Evolutionary conservation across 2,888 invertebrate species (phyloP).

Genomic region (Pristionchus japonicus): DNA sequence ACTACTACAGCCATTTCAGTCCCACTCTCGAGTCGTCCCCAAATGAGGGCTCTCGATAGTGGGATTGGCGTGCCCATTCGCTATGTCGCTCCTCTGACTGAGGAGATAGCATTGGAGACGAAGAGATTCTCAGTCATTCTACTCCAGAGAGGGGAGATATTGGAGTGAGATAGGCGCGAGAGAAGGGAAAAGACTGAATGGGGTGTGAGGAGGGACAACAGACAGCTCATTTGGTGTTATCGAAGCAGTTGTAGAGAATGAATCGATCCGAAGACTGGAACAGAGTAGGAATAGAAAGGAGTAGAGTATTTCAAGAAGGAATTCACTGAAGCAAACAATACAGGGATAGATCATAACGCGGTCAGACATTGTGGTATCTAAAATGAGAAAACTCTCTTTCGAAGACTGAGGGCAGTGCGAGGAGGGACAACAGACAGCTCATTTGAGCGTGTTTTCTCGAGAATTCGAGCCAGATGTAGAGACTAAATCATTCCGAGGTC

Average conservation of each 20-base stretch:
- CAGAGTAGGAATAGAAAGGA: too few relatives aligned
- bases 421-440: background rate
- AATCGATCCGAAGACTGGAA: too few relatives aligned
- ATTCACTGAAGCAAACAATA: too few relatives aligned
- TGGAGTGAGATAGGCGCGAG: constrained; percentile 1
- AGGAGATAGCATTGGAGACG: too few relatives aligned
- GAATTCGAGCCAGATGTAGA: background rate
- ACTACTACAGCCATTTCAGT: background rate
- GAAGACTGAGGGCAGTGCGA: background rate
- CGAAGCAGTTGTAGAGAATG: background rate
- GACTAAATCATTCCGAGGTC: too few relatives aligned
- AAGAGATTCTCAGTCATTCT: too few relatives aligned
- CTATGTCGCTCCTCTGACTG: too few relatives aligned
- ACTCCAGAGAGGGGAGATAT: constrained; percentile 31
- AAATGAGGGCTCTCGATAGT: constrained; percentile 35
- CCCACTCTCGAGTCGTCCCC: background rate
- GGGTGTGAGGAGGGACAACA: background rate
- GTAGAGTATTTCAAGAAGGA: too few relatives aligned
- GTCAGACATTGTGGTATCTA: too few relatives aligned
- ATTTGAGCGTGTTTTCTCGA: background rate
- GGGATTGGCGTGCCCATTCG: too few relatives aligned
- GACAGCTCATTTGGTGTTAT: background rate
- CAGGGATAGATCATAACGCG: too few relatives aligned
- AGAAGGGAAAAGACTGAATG: background rate
- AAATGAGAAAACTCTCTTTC: too few relatives aligned